Evolutionary conservation across 1,140 invertebrate species (phyloP), one percentile per base, ranked within the genome.

Genomic region (Muscidifurax raptorellus): DNA sequence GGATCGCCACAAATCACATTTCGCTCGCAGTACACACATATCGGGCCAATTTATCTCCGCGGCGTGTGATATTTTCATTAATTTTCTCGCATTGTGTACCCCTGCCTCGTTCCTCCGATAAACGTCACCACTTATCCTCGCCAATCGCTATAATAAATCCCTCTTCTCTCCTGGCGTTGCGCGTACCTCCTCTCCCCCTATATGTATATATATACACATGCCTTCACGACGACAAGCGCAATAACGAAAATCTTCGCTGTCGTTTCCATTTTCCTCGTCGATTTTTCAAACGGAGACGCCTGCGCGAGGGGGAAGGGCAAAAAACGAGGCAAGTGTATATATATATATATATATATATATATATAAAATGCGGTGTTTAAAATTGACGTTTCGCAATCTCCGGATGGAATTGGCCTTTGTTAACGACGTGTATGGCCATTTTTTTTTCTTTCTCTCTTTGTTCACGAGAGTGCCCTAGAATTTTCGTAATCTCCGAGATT

Each of bases 41-140:
- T 85, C 83, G 72, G 9, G 59, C 22, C 83, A 85, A 85, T 85
- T 85, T 85, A 85, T 85, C 83, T 80, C n/a, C 66, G 76, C 72
- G 40, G 67, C 69, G 78, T 36, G 72, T 85, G n/a, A n/a, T 85
- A 85, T 85, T 85, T 85, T 85, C 84, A 85, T 85, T 85, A 85
- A 85, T 85, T 85, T 85, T 78, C 79, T 85, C 79, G 72, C 44
- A 81, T 82, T 85, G 82, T 84, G 28, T 84, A 74, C 47, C 67
- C 71, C 69, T 36, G 40, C 27, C 71, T 80, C 59, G 76, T 80
- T 64, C 22, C 83, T 80, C 18, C 78, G 83, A 85, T 85, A 85
- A 80, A 80, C 83, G 78, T 85, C 83, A 80, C 47, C 78, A 85
- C 78, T 85, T 80, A 85, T 85, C 83, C 78, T 80, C 78, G 67